Percentiles rank a stretch among this genome's conserved stretches.
Conservation (phyloP, 2,888 invertebrate species). For the Camptogramma bilineatum region DNA sequence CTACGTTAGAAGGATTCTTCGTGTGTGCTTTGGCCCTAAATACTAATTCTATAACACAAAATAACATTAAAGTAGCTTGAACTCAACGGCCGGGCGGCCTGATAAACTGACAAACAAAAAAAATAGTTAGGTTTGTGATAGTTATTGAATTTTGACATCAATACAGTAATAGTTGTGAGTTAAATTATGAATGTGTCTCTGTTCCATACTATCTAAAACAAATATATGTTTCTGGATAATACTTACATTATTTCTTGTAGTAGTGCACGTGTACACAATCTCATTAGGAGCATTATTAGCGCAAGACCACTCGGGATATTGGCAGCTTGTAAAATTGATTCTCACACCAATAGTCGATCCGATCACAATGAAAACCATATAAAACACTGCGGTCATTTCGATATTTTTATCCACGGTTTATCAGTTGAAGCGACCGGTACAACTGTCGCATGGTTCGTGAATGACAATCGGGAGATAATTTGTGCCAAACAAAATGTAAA, state of each 20-base stretch:
- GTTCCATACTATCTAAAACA: neutral
- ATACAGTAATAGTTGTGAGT: neutral
- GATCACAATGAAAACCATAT: conserved; percentile 44
- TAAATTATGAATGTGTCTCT: neutral
- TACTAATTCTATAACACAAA: too few species aligned
- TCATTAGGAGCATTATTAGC: conserved; percentile 65
- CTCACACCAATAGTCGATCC: conserved; percentile 58
- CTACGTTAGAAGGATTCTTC: too few species aligned
- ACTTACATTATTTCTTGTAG: conserved; percentile 68
- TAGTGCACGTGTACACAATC: conserved; percentile 69
- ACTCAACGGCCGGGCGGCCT: too few species aligned
- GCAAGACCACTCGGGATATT: conserved; percentile 76
- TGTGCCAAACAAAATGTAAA: conserved; percentile 50
- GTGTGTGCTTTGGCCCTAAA: too few species aligned
- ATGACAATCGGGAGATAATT: conserved; percentile 63
- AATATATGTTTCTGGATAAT: conserved; percentile 12
- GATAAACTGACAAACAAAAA: neutral
- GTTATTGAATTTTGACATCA: neutral
- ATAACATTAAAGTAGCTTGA: too few species aligned
- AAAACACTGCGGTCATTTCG: conserved; percentile 27
- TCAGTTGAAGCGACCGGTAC: conserved; percentile 53
- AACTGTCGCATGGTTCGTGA: conserved; percentile 60
- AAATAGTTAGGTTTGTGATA: neutral
- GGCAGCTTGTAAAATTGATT: conserved; percentile 76
- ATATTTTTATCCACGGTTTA: conserved; percentile 14